A percentile compares a stretch with the other conserved stretches of the same genome.
Evolutionary conservation across 1,140 invertebrate species (phyloP).

Genomic region (Pseudoatta argentina): DNA sequence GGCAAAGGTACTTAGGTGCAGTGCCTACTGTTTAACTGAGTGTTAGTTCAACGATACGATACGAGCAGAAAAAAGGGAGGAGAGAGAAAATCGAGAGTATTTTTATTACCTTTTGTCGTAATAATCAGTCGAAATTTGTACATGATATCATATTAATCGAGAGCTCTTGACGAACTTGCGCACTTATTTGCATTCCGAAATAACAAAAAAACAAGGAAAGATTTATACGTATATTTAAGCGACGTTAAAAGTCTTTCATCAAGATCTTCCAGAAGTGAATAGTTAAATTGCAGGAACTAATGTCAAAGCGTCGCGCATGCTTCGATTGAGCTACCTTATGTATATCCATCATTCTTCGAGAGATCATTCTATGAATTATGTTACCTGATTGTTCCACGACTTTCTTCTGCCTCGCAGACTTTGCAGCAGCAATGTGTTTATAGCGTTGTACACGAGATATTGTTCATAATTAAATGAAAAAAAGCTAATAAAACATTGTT

Average conservation of each 20-base stretch:
- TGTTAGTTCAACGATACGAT: slow-evolving; percentile 72
- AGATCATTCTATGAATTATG: slow-evolving; percentile 52
- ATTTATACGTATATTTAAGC: slow-evolving; percentile 54
- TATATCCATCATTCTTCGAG: slow-evolving; percentile 48
- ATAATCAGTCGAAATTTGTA: slow-evolving; percentile 71
- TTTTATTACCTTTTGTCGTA: slow-evolving; percentile 77
- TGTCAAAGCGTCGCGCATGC: slow-evolving; percentile 48
- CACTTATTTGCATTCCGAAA: slow-evolving; percentile 76
- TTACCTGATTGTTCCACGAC: slow-evolving; percentile 61
- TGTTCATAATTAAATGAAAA: slow-evolving; percentile 75
- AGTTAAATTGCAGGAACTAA: slow-evolving; percentile 56
- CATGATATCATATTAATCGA: slow-evolving; percentile 50
- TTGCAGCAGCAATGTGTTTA: slow-evolving; percentile 74
- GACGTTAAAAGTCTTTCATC: slow-evolving; percentile 59
- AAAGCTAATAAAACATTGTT: slow-evolving; percentile 73
- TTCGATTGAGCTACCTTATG: slow-evolving; percentile 53
- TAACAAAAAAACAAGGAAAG: slow-evolving; percentile 44
- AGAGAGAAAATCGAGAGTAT: slow-evolving; percentile 72
- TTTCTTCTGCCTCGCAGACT: slow-evolving; percentile 68
- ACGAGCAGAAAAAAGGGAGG: slow-evolving; percentile 54
- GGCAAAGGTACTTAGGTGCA: slow-evolving; percentile 78
- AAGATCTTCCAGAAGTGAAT: slow-evolving; percentile 72
- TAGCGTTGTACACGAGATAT: slow-evolving; percentile 75
- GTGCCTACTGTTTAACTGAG: slow-evolving; percentile 79
- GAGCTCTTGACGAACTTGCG: slow-evolving; percentile 54